phyloP scores from a whole-genome alignment of 2,888 invertebrate genomes.

The Shargacucullia verbasci region DNA sequence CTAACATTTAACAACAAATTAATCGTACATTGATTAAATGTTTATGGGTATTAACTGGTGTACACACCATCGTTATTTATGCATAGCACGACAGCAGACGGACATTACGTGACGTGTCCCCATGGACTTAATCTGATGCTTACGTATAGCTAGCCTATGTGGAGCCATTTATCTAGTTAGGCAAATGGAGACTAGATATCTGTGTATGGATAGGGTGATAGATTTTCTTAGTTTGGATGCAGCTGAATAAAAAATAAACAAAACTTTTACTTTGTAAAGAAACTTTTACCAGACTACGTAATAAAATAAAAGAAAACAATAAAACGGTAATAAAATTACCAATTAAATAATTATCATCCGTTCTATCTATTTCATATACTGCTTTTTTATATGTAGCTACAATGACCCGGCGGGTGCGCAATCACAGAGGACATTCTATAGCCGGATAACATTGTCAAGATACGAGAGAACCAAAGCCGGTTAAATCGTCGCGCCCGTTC shows the following conservation, averaged over 20 bases:
- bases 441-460: too few relatives aligned
- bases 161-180: constrained; percentile 52
- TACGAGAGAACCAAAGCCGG: too few relatives aligned
- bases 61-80: constrained; percentile 52
- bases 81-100: constrained; percentile 54
- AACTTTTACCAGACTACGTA: too few relatives aligned
- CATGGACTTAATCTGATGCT: constrained; percentile 52
- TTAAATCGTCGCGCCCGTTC: too few relatives aligned
- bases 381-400: too few relatives aligned
- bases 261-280: not conserved
- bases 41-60: constrained; percentile 43
- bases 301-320: too few relatives aligned
- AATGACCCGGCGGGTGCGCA: too few relatives aligned
- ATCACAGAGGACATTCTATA: too few relatives aligned
- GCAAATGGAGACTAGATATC: constrained; percentile 31
- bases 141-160: constrained; percentile 46
- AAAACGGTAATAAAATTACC: too few relatives aligned
- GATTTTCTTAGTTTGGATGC: not conserved
- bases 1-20: constrained; percentile 34
- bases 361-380: too few relatives aligned
- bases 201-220: constrained; percentile 20
- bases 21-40: constrained; percentile 46
- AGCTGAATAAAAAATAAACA: too few relatives aligned
- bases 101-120: constrained; percentile 58
- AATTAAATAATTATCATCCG: too few relatives aligned